Conservation (phyloP, 2,113 vertebrate genomes). For the Tor tambroides region DNA sequence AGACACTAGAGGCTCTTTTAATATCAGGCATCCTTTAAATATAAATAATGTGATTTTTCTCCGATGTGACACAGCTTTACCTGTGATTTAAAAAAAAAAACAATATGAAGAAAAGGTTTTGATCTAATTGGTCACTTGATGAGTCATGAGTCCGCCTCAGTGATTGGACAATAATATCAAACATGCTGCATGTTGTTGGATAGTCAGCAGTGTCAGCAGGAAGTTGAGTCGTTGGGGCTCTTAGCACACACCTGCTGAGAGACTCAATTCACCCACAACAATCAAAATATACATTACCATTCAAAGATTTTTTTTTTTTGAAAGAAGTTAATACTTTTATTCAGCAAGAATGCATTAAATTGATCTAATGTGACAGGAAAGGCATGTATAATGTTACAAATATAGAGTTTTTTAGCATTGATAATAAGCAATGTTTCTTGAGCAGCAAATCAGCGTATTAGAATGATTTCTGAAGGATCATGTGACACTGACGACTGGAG, state of each 20-base stretch:
- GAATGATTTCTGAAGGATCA: too few relatives aligned
- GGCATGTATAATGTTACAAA: neutral
- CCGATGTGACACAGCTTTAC: neutral
- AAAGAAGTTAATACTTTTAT: neutral
- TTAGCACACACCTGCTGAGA: neutral
- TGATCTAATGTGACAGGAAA: neutral
- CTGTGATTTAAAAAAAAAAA: neutral
- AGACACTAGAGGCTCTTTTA: neutral
- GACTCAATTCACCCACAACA: neutral
- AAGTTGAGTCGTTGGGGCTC: neutral
- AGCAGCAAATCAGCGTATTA: too few relatives aligned
- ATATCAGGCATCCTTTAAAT: neutral
- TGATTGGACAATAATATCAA: constrained; percentile 5
- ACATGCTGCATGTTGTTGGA: neutral
- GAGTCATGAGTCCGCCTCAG: neutral
- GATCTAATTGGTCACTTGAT: neutral
- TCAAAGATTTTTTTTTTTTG: neutral
- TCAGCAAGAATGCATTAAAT: neutral
- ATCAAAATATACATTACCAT: neutral
- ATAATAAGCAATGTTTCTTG: too few relatives aligned
- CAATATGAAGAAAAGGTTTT: neutral
- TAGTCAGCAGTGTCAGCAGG: neutral
- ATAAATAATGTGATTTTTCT: neutral
- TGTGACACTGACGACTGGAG: too few relatives aligned
- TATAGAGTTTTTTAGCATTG: too few relatives aligned